Conservation (phyloP, 2,888 invertebrate species). For the Willowsia nigromaculata region DNA sequence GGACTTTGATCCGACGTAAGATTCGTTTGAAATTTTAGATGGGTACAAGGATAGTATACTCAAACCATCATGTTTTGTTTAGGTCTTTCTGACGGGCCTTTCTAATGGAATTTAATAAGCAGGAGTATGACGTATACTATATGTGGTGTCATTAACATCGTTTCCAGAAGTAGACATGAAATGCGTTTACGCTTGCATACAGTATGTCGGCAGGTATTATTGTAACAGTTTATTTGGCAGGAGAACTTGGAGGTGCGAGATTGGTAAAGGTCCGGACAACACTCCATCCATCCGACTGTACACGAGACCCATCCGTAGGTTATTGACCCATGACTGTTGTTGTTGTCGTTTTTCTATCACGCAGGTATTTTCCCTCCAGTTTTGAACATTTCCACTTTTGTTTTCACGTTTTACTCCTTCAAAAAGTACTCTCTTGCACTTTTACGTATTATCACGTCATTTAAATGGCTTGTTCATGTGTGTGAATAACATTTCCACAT, state of each 20-base stretch:
- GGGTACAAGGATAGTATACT: no score
- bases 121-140: neutral
- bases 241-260: neutral
- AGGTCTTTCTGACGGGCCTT: no score
- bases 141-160: constrained; percentile 42
- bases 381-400: constrained; percentile 10
- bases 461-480: neutral
- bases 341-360: constrained; percentile 17
- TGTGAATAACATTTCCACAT: neutral
- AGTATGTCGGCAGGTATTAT: constrained; percentile 1
- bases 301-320: constrained; percentile 65
- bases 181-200: neutral
- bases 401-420: neutral
- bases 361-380: constrained; percentile 16
- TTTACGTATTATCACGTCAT: neutral
- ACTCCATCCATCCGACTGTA: constrained; percentile 37
- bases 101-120: no score
- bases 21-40: neutral
- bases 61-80: no score
- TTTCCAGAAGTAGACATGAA: constrained; percentile 15
- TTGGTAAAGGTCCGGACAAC: constrained; percentile 61
- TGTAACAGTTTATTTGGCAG: neutral
- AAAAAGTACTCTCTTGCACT: neutral
- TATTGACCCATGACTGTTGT: constrained; percentile 54
- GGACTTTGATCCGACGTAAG: neutral